phyloP scores from a whole-genome alignment of 2,888 invertebrate genomes.

The Microdon myrmicae region DNA sequence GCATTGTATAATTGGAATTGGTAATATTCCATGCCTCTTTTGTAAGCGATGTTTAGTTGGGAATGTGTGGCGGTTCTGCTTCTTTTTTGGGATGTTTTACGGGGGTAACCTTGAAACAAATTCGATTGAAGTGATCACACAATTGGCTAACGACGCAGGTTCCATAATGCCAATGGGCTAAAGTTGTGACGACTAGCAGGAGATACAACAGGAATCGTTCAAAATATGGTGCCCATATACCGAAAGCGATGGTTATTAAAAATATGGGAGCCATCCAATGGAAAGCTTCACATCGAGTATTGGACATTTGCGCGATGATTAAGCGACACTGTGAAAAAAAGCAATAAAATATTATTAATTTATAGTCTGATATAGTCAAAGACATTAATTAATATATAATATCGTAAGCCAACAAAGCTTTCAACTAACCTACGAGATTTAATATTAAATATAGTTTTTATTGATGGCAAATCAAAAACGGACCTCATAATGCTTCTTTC shows the following conservation, averaged over 20 bases:
- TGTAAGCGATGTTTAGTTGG: slow-evolving; percentile 21
- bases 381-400: too few species aligned
- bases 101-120: slow-evolving; percentile 76
- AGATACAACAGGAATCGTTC: slow-evolving; percentile 79
- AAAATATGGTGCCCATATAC: slow-evolving; percentile 64
- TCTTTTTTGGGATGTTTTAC: slow-evolving; percentile 32
- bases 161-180: slow-evolving; percentile 92
- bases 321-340: slow-evolving; percentile 83
- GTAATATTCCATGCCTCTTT: too few species aligned
- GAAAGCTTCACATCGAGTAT: slow-evolving; percentile 85
- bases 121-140: slow-evolving; percentile 91
- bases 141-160: slow-evolving; percentile 94
- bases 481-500: too few species aligned
- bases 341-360: slow-evolving; percentile 22
- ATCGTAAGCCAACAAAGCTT: too few species aligned
- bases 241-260: slow-evolving; percentile 57
- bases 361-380: neutral
- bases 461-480: too few species aligned
- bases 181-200: slow-evolving; percentile 76
- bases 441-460: too few species aligned
- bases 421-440: too few species aligned
- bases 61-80: slow-evolving; percentile 26
- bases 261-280: slow-evolving; percentile 67
- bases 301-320: slow-evolving; percentile 98
- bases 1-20: too few species aligned